Percentiles rank a stretch among this genome's conserved stretches.
phyloP scores from a whole-genome alignment of 1,140 invertebrate genomes.

The Drosophila novamexicana region DNA sequence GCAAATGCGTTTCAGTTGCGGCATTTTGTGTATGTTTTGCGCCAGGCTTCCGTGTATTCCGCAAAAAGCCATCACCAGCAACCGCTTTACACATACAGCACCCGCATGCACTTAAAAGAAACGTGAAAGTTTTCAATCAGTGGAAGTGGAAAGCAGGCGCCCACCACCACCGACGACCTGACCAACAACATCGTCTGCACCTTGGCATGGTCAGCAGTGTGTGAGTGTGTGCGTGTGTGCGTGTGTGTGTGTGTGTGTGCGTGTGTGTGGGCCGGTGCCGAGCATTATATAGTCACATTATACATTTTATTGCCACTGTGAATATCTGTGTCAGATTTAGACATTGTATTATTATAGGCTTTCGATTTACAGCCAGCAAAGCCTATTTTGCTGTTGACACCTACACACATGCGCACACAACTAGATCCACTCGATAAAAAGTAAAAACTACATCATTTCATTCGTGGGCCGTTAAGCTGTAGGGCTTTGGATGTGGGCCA shows the following conservation, averaged over 20 bases:
- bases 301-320: conserved; percentile 66
- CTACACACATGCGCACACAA: conserved; percentile 38
- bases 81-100: conserved; percentile 47
- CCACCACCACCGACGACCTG: conserved; percentile 26
- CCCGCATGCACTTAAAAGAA: conserved; percentile 77
- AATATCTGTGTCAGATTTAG: conserved; percentile 75
- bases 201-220: conserved; percentile 15
- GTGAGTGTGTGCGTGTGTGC: background rate
- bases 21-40: conserved; percentile 4
- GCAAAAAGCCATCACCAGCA: conserved; percentile 35
- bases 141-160: conserved; percentile 65
- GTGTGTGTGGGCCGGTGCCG: conserved; percentile 6
- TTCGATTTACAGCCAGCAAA: conserved; percentile 55
- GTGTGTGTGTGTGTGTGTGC: conserved; percentile 50
- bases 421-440: conserved; percentile 10
- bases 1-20: conserved; percentile 54
- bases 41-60: conserved; percentile 61
- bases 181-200: conserved; percentile 50
- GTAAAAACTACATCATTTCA: conserved; percentile 26
- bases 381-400: conserved; percentile 60
- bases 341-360: conserved; percentile 65
- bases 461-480: conserved; percentile 36
- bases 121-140: conserved; percentile 73
- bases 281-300: conserved; percentile 42
- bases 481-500: conserved; percentile 34